Evolutionary conservation across 2,797 vertebrate species (phyloP), one percentile per base, ranked within the genome.

Genomic region (Synanceia verrucosa): DNA sequence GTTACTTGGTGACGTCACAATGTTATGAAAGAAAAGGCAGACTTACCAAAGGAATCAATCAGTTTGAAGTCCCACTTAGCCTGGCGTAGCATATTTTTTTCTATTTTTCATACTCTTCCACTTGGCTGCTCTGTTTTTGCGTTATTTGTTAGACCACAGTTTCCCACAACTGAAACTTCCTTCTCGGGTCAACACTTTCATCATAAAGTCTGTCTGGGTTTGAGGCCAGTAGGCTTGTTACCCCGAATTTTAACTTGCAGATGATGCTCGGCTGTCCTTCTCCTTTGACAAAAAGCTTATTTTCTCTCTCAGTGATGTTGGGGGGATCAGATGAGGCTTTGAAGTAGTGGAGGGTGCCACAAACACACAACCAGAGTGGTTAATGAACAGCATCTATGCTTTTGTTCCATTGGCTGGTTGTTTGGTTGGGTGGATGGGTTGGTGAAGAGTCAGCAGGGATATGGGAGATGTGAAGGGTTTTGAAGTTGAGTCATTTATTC

Each of bases 401-500:
- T 83, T 83, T 82, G 81, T 88, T 88, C 68, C 69, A 8, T 46
- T 62, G 66, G 84, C 34, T 75, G 84, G 71, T 62, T 85, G 85
- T 63, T 82, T 53, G 79, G 78, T 50, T 70, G 78, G 67, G 61
- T 70, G 74, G 86, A 57, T 71, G 83, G 79, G 79, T 82, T 78
- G 60, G 41, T 76, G 71, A 74, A 67, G 73, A 70, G 82, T 89
- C 88, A 84, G 74, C 64, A 47, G 90, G 86, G 88, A 89, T 65
- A 36, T 36, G 55, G 69, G 60, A 85, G 88, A 90, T 89, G 87
- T 89, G 73, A 90, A 77, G 41, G 75, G 78, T 90, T 92, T 92
- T 93, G 86, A 94, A 89, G 91, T 91, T 3, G 16, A 89, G 78
- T 91, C 86, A 88, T 94, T 92, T 92, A 89, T 93, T 91, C 81